Evolutionary conservation across 2,888 invertebrate genomes (phyloP).

Genomic region (Cabera pusaria): DNA sequence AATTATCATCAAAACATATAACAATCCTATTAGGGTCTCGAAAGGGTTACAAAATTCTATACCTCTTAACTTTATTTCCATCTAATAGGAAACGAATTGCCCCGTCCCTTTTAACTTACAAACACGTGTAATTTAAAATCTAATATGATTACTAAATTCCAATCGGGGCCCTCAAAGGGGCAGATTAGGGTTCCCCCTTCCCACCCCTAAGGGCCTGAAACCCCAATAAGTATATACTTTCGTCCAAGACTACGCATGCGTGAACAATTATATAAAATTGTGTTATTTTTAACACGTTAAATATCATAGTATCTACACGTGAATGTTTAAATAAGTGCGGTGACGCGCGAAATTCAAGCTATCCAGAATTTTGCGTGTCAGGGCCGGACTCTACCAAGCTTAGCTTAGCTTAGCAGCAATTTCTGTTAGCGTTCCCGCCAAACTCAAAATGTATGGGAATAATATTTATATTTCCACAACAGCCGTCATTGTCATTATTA

Average conservation of each 20-base stretch:
- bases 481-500: no score
- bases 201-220: conserved; percentile 66
- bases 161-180: conserved; percentile 79
- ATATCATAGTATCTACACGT: no score
- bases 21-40: conserved; percentile 10
- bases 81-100: conserved; percentile 76
- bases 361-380: no score
- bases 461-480: no score
- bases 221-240: conserved; percentile 80
- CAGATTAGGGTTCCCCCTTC: conserved; percentile 67
- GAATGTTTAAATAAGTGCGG: no score
- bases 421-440: no score
- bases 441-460: no score
- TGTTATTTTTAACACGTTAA: conserved; percentile 6
- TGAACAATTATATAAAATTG: conserved; percentile 47
- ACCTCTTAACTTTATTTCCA: conserved; percentile 36
- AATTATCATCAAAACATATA: no score
- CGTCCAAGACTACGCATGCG: conserved; percentile 78
- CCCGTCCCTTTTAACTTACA: conserved; percentile 62
- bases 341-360: no score
- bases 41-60: conserved; percentile 2
- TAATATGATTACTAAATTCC: conserved; percentile 83
- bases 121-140: conserved; percentile 82
- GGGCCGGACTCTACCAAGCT: no score
- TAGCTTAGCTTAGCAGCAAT: no score